Base-by-base conservation (phyloP, 2,113 vertebrate species). In the Bubo blakistoni region DNA sequence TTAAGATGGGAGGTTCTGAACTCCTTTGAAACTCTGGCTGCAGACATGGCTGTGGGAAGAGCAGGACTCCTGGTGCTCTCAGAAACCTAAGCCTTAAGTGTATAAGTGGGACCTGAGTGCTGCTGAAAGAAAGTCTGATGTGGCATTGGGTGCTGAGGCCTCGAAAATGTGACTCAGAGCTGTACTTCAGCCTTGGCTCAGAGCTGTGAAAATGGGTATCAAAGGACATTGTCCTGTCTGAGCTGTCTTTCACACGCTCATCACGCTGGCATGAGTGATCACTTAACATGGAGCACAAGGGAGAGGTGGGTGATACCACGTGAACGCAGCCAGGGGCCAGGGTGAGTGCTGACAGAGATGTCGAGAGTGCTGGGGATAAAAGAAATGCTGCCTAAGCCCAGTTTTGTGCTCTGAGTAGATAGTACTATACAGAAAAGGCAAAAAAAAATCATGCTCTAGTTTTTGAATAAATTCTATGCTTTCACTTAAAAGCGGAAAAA, bases 401-500 rank as follows among this genome's bases (percentile, higher is more conserved):
- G 58, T 85, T 93, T 85, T 71, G 27, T 91, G 86, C 70, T 95
- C 89, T 70, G 54, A 73, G 51, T n/a, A 80, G 58, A 81, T 12
- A 79, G 47, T 22, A 71, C 25, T 21, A 38, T 34, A 62, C 15
- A 82, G 67, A 87, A 91, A 63, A 90, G 25, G 30, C 15, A 82
- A 72, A 86, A 72, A 66, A 76, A 69, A 61, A 38, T 30, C 30
- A n/a, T 26, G 26, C 18, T 85, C 1, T 54, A 49, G 29, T 83
- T 54, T 88, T 91, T 2, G 27, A 94, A 79, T 82, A 96, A 87
- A 88, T 94, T 86, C 90, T 83, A 22, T 85, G 66, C 47, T 93
- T 94, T 96, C 74, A 90, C 34, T 96, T 95, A 86, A 91, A 96
- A 95, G 67, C 5, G 3, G 55, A 79, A 92, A 91, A 93, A 83